Evolutionary conservation across 2,113 vertebrate genomes (phyloP).

Genomic region (Corapipo altera): DNA sequence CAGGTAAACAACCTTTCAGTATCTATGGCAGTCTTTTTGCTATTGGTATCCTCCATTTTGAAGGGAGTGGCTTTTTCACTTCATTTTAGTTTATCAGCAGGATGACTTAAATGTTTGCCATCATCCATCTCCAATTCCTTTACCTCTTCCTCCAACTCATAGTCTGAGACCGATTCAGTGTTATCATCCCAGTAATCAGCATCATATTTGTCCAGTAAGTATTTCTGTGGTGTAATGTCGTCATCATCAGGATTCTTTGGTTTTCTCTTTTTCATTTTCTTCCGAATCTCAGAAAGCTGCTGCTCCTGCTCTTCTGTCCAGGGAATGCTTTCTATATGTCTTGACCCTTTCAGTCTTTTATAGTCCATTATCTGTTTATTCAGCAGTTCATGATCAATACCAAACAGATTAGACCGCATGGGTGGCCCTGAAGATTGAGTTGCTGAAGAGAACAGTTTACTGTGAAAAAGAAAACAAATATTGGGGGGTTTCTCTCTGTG

Average conservation of each 20-base stretch:
- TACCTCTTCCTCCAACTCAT: conserved; percentile 25
- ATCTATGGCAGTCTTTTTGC: background rate
- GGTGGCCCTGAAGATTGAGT: background rate
- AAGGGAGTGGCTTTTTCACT: background rate
- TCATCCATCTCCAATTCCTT: conserved; percentile 7
- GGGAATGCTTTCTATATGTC: background rate
- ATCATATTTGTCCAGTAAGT: conserved; percentile 26
- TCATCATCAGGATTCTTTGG: background rate
- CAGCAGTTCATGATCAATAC: conserved; percentile 79
- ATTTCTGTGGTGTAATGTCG: conserved; percentile 58
- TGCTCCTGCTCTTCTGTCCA: conserved; percentile 60
- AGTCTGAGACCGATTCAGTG: background rate
- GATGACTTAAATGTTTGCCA: background rate
- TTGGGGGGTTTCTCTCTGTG: rapidly evolving
- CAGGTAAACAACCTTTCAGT: background rate
- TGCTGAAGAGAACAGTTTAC: background rate
- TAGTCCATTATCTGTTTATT: conserved; percentile 80
- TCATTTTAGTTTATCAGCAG: background rate
- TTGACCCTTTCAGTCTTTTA: conserved; percentile 62
- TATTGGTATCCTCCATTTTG: background rate
- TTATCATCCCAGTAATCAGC: background rate
- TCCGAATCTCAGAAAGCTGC: conserved; percentile 54
- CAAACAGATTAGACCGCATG: conserved; percentile 55
- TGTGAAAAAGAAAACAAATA: conserved; percentile 35
- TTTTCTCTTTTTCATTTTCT: conserved; percentile 66